Evolutionary conservation across 2,113 vertebrate species (phyloP).

Genomic region (Synchiropus splendidus): DNA sequence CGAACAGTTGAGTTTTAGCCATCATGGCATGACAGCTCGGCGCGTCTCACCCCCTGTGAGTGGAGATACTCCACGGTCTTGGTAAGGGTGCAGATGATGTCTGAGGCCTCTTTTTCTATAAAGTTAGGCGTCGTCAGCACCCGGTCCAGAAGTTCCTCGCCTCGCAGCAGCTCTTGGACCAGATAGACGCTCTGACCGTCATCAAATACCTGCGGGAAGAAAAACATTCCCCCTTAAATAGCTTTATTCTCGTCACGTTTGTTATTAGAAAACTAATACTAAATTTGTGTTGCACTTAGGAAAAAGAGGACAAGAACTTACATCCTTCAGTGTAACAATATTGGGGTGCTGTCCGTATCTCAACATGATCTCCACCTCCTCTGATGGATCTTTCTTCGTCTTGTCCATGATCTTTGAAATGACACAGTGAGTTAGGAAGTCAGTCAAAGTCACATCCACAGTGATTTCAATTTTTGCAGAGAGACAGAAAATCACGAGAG

Average conservation of each 20-base stretch:
- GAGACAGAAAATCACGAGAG: no score
- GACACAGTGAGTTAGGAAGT: no score
- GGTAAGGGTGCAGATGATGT: slow-evolving; percentile 79
- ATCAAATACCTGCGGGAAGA: slow-evolving; percentile 79
- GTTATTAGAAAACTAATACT: no score
- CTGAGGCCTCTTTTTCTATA: slow-evolving; percentile 83
- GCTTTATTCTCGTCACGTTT: no score
- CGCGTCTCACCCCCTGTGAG: slow-evolving; percentile 78
- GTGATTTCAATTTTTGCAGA: no score
- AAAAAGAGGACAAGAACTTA: no score
- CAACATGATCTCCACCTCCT: slow-evolving; percentile 91
- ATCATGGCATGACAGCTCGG: background rate
- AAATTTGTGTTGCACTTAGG: no score
- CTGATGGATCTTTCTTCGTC: slow-evolving; percentile 82
- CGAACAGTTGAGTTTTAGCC: background rate
- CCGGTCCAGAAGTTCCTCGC: slow-evolving; percentile 85
- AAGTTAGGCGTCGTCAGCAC: slow-evolving; percentile 78
- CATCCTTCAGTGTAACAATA: slow-evolving; percentile 89
- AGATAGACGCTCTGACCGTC: slow-evolving; percentile 82
- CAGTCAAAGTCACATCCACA: no score
- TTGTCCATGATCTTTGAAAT: slow-evolving; percentile 82
- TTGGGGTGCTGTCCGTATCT: slow-evolving; percentile 92
- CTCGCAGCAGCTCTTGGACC: slow-evolving; percentile 88
- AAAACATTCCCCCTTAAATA: background rate
- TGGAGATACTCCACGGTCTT: slow-evolving; percentile 93